phyloP scores from a whole-genome alignment of 2,888 invertebrate species.

The Sceliomorpha sp. region DNA sequence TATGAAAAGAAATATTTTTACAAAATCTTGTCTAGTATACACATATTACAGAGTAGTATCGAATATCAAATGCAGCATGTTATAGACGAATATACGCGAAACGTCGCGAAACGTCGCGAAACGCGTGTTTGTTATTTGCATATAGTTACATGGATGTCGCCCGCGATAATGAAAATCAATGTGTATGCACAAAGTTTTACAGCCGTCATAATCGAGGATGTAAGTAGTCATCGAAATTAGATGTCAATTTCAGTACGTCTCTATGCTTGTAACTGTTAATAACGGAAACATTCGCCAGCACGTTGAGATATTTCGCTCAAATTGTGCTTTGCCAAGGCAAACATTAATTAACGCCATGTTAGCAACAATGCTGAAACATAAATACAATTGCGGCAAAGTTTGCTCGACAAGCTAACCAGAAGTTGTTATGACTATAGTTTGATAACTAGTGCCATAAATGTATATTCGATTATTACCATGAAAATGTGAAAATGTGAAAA shows the following conservation, averaged over 20 bases:
- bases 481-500: no score
- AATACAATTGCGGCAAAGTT: constrained; percentile 3
- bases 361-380: constrained; percentile 7
- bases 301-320: constrained; percentile 1
- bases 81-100: no score
- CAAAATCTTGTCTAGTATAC: no score
- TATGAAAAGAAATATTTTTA: no score
- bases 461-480: constrained; percentile 1
- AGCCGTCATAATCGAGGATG: no score
- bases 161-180: no score
- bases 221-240: neutral
- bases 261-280: neutral
- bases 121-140: no score
- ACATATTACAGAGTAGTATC: no score
- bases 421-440: constrained; percentile 3
- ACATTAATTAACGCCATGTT: constrained; percentile 9
- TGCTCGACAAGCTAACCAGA: constrained; percentile 1
- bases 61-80: no score
- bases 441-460: constrained; percentile 1
- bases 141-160: no score
- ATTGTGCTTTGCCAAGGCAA: constrained; percentile 1
- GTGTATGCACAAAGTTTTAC: no score
- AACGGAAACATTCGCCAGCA: constrained; percentile 1
- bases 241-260: neutral
- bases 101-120: no score